phyloP scores from a whole-genome alignment of 1,140 invertebrate species.

The Coptotermes formosanus region DNA sequence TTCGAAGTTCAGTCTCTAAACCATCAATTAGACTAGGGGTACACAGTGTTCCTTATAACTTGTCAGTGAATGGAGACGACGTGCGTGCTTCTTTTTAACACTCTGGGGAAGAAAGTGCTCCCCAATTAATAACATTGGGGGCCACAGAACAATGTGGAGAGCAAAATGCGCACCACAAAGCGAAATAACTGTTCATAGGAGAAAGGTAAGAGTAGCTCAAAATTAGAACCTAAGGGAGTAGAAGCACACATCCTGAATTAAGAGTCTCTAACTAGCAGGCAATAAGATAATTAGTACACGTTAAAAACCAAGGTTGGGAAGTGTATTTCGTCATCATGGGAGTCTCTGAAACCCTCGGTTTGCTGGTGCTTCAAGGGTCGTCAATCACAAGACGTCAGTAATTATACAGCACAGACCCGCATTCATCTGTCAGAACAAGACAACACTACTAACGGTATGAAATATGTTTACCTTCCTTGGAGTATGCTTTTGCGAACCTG shows the following conservation, averaged over 20 bases:
- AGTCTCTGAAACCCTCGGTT: background rate
- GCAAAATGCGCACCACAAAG: background rate
- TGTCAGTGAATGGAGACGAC: background rate
- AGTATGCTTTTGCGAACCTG: too few relatives aligned
- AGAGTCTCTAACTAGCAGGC: background rate
- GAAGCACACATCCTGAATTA: background rate
- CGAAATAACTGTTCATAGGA: background rate
- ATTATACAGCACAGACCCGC: background rate
- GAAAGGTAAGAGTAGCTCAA: background rate
- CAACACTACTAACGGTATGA: background rate
- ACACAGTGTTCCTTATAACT: background rate
- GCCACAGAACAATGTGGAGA: background rate
- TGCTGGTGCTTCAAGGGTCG: background rate
- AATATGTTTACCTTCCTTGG: background rate
- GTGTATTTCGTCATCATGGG: background rate
- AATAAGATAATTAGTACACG: slow-evolving; percentile 1
- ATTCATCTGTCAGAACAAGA: slow-evolving; percentile 12
- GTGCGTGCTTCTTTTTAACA: background rate
- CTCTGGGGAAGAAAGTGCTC: background rate
- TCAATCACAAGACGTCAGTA: slow-evolving; percentile 4
- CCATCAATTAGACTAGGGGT: too few relatives aligned
- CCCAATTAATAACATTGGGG: background rate
- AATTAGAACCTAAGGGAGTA: background rate
- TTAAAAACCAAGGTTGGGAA: background rate
- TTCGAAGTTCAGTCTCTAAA: too few relatives aligned